A percentile compares a stretch with the other conserved stretches of the same genome.
Evolutionary conservation across 2,797 vertebrate genomes (phyloP).

Genomic region (Anguilla marmorata): DNA sequence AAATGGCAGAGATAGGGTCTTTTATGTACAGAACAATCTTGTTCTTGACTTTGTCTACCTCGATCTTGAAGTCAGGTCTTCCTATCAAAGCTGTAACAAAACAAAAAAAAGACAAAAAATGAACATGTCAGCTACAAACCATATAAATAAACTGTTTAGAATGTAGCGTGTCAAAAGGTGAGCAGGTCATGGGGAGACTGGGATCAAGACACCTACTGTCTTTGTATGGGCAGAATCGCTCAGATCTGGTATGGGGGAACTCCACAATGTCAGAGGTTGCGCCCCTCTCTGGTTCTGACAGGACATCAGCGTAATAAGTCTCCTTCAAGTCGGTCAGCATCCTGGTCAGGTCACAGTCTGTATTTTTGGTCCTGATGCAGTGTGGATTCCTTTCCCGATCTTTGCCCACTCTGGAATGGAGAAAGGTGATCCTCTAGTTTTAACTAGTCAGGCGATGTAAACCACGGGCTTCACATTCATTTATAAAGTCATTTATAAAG

Average conservation of each 20-base stretch:
- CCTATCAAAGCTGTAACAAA: conserved; percentile 77
- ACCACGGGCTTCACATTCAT: background rate
- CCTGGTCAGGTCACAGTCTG: conserved; percentile 82
- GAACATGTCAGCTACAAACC: background rate
- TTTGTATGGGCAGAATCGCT: conserved; percentile 77
- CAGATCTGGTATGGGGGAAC: conserved; percentile 59
- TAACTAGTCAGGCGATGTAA: background rate
- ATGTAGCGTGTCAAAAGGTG: background rate
- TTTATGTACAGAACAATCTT: conserved; percentile 68
- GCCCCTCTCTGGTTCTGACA: conserved; percentile 30
- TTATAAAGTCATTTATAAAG: background rate
- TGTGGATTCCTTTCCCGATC: conserved; percentile 56
- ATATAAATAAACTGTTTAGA: background rate
- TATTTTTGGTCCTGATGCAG: conserved; percentile 63
- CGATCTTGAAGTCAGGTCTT: conserved; percentile 65
- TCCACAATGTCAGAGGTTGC: conserved; percentile 48
- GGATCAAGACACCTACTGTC: conserved; percentile 77
- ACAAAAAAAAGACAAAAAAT: background rate
- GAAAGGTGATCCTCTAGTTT: background rate
- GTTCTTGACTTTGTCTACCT: conserved; percentile 49
- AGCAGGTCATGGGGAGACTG: background rate
- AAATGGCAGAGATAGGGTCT: conserved; percentile 72
- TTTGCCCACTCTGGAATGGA: conserved; percentile 56
- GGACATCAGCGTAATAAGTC: conserved; percentile 73
- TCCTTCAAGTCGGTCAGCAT: conserved; percentile 49